Percentiles rank a stretch among this genome's conserved stretches.
Conservation (phyloP, 2,113 vertebrate genomes). For the Elanoides forficatus region DNA sequence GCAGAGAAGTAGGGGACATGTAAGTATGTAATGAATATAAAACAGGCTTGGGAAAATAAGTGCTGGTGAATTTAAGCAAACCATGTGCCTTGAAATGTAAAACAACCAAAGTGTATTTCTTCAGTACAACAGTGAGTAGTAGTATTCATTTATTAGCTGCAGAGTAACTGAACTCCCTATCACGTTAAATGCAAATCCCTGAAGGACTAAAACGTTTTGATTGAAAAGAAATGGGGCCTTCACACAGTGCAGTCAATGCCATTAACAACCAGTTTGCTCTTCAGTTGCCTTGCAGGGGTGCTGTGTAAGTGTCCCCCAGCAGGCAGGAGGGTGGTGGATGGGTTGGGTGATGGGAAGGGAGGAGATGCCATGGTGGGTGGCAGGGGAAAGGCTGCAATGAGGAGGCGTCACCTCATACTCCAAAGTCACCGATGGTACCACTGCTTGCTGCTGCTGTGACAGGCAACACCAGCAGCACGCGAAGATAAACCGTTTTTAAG, state of each 20-base stretch:
- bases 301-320: neutral
- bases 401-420: neutral
- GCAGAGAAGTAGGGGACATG: neutral
- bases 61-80: neutral
- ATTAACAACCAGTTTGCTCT: neutral
- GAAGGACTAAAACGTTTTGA: neutral
- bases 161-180: neutral
- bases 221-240: neutral
- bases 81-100: neutral
- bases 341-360: neutral
- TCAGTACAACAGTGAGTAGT: neutral
- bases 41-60: slow-evolving; percentile 7
- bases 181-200: neutral
- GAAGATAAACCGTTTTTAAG: neutral
- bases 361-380: neutral
- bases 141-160: neutral
- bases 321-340: neutral
- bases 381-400: neutral
- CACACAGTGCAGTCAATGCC: neutral
- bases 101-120: neutral
- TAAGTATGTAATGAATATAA: slow-evolving; percentile 18
- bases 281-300: neutral
- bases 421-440: accelerated
- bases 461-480: neutral
- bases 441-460: neutral